Conservation (phyloP, 2,797 vertebrate genomes). For the Mus caroli region DNA sequence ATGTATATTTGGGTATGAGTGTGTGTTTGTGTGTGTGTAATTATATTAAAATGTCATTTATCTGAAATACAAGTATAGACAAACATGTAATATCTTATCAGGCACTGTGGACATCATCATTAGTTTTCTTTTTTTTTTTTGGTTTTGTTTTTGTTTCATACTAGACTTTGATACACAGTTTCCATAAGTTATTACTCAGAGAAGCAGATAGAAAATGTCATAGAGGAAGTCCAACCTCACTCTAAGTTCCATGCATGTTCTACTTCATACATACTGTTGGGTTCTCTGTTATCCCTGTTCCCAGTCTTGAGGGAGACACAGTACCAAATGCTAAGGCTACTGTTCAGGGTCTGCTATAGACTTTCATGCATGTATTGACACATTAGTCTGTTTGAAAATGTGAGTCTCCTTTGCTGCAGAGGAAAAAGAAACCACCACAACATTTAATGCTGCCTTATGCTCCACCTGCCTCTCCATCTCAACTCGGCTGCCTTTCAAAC, state of each 20-base stretch:
- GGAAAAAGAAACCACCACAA: background rate
- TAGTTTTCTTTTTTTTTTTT: too few species aligned
- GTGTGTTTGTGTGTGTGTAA: background rate
- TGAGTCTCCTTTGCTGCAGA: background rate
- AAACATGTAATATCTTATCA: background rate
- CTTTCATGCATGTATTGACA: background rate
- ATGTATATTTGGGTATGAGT: background rate
- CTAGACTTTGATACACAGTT: background rate
- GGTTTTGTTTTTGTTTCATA: background rate
- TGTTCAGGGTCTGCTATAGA: background rate
- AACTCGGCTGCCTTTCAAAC: slow-evolving; percentile 49
- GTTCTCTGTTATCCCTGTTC: background rate
- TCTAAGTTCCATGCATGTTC: background rate
- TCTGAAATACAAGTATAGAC: slow-evolving; percentile 33
- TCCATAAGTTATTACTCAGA: background rate
- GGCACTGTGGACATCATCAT: background rate
- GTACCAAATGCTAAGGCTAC: background rate
- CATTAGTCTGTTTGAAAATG: background rate
- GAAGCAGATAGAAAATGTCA: background rate
- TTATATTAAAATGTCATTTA: background rate
- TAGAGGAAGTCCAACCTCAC: background rate
- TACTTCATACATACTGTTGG: background rate
- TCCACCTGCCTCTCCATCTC: slow-evolving; percentile 40
- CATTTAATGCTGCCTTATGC: background rate
- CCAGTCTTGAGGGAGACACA: background rate